These are phyloP conservation scores for Anodontia alba DNA, from an alignment of 2,888 invertebrate species.

Conservation along the genomic window DNA sequence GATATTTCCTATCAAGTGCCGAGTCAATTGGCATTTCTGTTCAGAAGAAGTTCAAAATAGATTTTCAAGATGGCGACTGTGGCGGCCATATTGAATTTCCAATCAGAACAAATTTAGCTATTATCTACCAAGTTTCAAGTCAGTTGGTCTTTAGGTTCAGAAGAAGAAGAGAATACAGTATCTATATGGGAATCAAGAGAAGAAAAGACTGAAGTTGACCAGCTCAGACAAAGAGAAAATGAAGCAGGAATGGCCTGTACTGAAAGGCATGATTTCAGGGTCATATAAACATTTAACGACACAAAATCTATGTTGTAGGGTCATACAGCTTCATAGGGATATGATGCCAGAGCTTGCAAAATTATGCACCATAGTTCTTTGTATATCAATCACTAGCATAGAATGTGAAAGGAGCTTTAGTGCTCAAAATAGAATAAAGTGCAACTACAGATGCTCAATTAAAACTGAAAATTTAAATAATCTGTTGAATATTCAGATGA, in stretches of 20 bases:
- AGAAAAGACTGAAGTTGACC: too few relatives aligned
- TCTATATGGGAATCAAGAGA: too few relatives aligned
- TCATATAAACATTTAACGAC: background rate
- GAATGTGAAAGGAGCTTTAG: conserved; percentile 21
- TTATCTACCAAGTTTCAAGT: too few relatives aligned
- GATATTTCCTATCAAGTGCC: too few relatives aligned
- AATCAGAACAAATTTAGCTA: too few relatives aligned
- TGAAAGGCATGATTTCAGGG: background rate
- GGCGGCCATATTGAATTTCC: too few relatives aligned
- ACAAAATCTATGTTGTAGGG: background rate
- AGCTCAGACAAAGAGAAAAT: background rate
- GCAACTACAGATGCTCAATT: background rate
- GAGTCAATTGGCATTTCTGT: too few relatives aligned
- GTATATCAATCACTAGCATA: conserved; percentile 6
- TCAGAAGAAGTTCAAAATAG: too few relatives aligned
- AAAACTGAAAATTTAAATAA: background rate
- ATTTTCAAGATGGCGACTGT: too few relatives aligned
- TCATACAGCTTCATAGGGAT: background rate
- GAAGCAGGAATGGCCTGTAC: background rate
- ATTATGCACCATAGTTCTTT: background rate
- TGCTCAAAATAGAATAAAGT: background rate
- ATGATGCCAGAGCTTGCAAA: too few relatives aligned
- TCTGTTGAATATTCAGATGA: background rate
- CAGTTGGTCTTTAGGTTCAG: too few relatives aligned
- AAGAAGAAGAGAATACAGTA: too few relatives aligned